These are phyloP conservation scores for Hirudinaria manillensis DNA, from an alignment of 2,888 invertebrate genomes.

Conservation along the genomic window DNA sequence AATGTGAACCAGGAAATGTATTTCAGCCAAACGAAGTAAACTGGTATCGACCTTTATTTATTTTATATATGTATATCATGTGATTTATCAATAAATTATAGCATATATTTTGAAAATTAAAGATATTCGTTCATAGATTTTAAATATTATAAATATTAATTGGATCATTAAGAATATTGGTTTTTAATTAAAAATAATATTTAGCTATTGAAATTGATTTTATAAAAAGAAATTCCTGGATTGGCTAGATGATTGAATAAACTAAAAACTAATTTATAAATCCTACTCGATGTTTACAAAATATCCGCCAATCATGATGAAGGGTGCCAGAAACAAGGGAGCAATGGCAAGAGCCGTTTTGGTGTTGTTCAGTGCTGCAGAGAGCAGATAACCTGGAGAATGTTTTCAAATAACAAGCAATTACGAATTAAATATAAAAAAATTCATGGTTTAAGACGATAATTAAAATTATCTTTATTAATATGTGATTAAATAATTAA, in stretches of 20 bases:
- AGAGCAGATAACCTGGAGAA: constrained; percentile 70
- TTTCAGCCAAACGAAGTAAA: constrained; percentile 51
- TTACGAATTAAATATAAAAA: not conserved
- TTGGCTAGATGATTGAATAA: not conserved
- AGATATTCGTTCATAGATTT: not conserved
- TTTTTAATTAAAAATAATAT: not conserved
- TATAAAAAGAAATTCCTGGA: no score
- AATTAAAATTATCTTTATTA: not conserved
- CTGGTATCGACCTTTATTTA: constrained; percentile 45
- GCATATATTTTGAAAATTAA: no score
- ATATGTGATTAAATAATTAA: no score
- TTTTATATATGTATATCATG: not conserved
- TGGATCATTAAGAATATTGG: not conserved
- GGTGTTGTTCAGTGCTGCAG: constrained; percentile 74
- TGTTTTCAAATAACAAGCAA: not conserved
- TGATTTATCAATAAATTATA: not conserved
- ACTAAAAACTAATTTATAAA: not conserved
- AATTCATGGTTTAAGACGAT: not conserved
- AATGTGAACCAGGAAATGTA: constrained; percentile 87
- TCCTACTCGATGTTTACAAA: constrained; percentile 77
- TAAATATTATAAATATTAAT: not conserved
- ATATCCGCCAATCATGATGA: constrained; percentile 89
- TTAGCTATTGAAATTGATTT: no score
- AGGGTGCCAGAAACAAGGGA: constrained; percentile 84
- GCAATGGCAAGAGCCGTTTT: constrained; percentile 84